These are phyloP conservation scores for Epinephelus cyanopodus DNA, from an alignment of 2,113 vertebrate species.

Conservation along the genomic window DNA sequence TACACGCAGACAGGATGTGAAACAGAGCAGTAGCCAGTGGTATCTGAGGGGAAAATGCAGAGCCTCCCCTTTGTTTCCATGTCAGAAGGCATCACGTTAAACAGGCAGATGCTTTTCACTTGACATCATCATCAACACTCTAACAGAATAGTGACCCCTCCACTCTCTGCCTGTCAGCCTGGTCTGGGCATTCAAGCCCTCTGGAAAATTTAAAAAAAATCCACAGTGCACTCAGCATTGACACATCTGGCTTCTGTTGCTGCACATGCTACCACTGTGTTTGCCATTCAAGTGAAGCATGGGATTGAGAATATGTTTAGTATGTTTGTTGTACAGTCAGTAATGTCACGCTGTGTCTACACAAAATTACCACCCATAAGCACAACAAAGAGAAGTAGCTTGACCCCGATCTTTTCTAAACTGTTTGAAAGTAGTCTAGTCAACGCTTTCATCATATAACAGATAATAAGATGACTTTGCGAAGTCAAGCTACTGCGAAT, in stretches of 20 bases:
- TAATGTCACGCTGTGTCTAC: not conserved
- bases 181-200: not conserved
- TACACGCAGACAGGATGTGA: not conserved
- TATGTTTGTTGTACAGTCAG: not conserved
- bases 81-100: slow-evolving; percentile 81
- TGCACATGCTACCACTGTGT: not conserved
- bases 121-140: slow-evolving; percentile 72
- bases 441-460: too few species aligned
- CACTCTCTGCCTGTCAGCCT: slow-evolving; percentile 8
- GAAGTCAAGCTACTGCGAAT: too few species aligned
- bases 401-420: too few species aligned
- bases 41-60: slow-evolving; percentile 64
- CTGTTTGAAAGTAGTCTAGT: too few species aligned
- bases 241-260: slow-evolving; percentile 1
- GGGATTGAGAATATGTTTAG: not conserved
- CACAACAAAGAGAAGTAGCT: too few species aligned
- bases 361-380: too few species aligned
- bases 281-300: not conserved
- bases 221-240: not conserved
- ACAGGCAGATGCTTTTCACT: slow-evolving; percentile 77
- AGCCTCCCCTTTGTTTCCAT: slow-evolving; percentile 81
- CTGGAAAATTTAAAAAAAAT: not conserved
- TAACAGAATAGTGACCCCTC: slow-evolving; percentile 29
- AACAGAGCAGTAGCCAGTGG: slow-evolving; percentile 57
- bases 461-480: too few species aligned